phyloP scores from a whole-genome alignment of 2,797 vertebrate species.

The Helarctos malayanus region DNA sequence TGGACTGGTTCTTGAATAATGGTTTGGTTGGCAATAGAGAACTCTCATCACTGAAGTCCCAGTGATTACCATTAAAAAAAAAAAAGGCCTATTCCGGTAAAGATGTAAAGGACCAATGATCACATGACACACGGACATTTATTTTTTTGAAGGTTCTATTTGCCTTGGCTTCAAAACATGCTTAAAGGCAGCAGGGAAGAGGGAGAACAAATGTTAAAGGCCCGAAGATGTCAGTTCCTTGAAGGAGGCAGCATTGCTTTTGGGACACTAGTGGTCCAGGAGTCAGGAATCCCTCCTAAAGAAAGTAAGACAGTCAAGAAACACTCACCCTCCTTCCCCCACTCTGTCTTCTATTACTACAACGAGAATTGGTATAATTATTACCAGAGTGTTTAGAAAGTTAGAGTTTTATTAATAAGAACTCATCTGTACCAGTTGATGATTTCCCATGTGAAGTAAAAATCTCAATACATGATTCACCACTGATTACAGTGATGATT shows the following conservation, averaged over 20 bases:
- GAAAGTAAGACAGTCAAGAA: neutral
- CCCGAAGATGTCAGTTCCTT: neutral
- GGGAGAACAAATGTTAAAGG: neutral
- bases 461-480: neutral
- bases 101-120: neutral
- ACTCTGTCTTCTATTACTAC: neutral
- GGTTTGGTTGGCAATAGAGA: neutral
- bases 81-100: neutral
- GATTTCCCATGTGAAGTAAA: conserved; percentile 27
- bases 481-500: neutral
- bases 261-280: neutral
- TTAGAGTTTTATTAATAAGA: conserved; percentile 10
- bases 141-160: neutral
- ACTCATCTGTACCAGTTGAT: neutral
- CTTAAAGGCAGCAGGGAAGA: neutral
- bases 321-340: neutral
- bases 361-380: neutral
- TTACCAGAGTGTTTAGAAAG: neutral
- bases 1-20: conserved; percentile 6
- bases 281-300: neutral
- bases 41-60: neutral
- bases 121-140: neutral
- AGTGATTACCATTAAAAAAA: neutral
- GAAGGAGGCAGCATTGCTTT: neutral
- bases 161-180: neutral